phyloP scores from a whole-genome alignment of 2,888 invertebrate species.

The Trachelus tabidus region DNA sequence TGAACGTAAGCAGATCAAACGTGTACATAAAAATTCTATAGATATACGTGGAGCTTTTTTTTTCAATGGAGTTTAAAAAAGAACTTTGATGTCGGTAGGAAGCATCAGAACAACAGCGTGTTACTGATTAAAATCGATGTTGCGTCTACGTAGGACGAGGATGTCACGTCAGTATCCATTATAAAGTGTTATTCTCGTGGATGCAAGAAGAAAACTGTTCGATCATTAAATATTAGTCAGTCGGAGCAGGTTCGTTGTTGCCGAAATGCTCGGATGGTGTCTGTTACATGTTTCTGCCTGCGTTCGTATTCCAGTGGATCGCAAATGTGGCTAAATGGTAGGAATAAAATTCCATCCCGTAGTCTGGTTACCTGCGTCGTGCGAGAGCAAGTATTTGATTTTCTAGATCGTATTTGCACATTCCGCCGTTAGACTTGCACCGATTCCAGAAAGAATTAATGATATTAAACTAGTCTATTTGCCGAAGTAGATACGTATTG shows the following conservation, averaged over 20 bases:
- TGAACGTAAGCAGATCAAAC: neutral
- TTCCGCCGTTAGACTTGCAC: neutral
- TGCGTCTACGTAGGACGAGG: neutral
- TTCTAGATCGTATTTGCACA: neutral
- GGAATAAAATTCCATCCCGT: neutral
- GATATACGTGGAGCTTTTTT: neutral
- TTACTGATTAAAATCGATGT: neutral
- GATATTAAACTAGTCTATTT: neutral
- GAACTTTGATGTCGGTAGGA: neutral
- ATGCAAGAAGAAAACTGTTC: neutral
- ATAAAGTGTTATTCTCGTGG: neutral
- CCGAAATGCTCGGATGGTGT: neutral
- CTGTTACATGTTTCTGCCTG: too few species aligned
- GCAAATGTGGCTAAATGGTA: neutral
- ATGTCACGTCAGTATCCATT: neutral
- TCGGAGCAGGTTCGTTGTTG: neutral
- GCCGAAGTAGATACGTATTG: neutral
- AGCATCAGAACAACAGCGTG: neutral
- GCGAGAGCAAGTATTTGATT: slow-evolving; percentile 3
- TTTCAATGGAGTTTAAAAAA: neutral
- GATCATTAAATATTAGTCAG: neutral
- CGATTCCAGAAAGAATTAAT: neutral
- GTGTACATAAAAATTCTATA: neutral
- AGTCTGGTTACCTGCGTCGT: neutral
- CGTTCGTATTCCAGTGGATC: neutral